phyloP scores from a whole-genome alignment of 1,140 invertebrate genomes.

The Orchestia grillus region DNA sequence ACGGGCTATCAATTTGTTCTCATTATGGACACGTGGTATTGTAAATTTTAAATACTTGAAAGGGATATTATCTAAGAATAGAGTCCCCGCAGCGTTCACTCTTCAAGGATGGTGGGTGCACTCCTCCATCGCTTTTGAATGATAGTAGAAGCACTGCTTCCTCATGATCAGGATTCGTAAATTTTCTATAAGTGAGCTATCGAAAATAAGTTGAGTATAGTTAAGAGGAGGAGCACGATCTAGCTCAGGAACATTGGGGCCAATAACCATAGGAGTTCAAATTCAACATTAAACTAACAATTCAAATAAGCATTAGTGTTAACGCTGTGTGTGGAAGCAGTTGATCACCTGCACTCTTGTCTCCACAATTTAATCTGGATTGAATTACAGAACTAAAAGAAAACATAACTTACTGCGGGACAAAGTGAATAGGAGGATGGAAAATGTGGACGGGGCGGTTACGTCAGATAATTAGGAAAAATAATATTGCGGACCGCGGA shows the following conservation, averaged over 20 bases:
- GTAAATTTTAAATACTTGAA: too few relatives aligned
- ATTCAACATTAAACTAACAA: not conserved
- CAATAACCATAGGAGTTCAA: not conserved
- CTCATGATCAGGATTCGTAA: not conserved
- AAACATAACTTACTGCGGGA: too few relatives aligned
- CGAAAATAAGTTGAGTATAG: not conserved
- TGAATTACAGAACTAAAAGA: too few relatives aligned
- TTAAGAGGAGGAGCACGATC: not conserved
- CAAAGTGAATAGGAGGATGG: too few relatives aligned
- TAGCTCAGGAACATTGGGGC: not conserved
- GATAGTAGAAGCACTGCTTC: not conserved
- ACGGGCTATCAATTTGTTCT: not conserved
- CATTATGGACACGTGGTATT: not conserved
- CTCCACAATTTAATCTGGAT: not conserved
- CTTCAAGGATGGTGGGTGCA: too few relatives aligned
- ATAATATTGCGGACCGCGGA: not conserved
- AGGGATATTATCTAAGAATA: too few relatives aligned
- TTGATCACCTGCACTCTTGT: not conserved
- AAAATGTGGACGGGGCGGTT: not conserved
- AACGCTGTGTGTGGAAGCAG: not conserved
- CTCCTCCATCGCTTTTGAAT: not conserved
- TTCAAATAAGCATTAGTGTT: not conserved
- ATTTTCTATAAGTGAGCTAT: not conserved
- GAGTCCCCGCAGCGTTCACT: too few relatives aligned
- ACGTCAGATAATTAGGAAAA: not conserved